phyloP scores from a whole-genome alignment of 2,113 vertebrate genomes.

The Saccopteryx leptura region DNA sequence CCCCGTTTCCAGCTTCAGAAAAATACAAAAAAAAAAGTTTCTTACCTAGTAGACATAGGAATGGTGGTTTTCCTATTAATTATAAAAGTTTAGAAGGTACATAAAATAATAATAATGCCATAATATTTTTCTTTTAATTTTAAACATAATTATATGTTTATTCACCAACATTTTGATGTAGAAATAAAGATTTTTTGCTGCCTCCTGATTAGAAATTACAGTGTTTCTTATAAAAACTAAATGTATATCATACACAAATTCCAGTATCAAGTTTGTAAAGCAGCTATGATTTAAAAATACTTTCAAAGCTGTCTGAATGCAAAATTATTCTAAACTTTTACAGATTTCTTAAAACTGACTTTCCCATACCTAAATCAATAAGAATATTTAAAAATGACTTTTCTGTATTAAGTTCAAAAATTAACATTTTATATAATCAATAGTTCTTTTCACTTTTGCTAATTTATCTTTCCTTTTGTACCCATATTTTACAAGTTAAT shows the following conservation, averaged over 20 bases:
- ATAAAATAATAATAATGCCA: background rate
- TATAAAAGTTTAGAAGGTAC: background rate
- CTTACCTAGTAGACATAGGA: background rate
- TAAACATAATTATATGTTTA: background rate
- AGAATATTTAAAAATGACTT: background rate
- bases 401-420: background rate
- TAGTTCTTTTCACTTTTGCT: background rate
- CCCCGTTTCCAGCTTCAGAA: no score
- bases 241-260: background rate
- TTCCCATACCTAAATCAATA: background rate
- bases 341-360: background rate
- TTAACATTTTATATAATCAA: background rate
- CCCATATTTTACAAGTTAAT: background rate
- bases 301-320: background rate
- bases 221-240: background rate
- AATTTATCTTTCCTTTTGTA: background rate
- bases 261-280: background rate
- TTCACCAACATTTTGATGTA: background rate
- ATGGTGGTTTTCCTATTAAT: background rate
- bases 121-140: background rate
- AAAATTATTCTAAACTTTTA: background rate
- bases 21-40: no score
- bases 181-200: background rate
- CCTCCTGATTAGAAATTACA: background rate
- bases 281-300: background rate